Conservation (phyloP, 1,140 invertebrate genomes). For the Drosophila kikkawai region DNA sequence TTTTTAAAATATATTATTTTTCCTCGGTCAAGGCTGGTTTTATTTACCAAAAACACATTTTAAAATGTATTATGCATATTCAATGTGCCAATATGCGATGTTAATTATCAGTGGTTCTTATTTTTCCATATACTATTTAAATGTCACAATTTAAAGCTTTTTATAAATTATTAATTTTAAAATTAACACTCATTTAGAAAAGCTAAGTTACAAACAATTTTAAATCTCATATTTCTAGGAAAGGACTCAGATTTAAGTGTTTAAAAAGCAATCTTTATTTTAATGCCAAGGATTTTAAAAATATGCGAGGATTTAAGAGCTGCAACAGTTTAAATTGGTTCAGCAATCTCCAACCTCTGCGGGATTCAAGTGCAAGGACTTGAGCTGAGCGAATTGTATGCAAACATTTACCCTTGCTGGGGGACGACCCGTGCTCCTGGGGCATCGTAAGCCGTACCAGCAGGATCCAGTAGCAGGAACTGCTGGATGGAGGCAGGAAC, state of each 20-base stretch:
- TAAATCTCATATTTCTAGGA: background rate
- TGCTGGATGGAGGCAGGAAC: constrained; percentile 22
- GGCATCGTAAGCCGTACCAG: constrained; percentile 16
- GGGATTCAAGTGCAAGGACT: constrained; percentile 52
- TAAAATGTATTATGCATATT: background rate
- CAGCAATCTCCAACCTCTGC: constrained; percentile 9
- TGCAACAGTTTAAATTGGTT: constrained; percentile 15
- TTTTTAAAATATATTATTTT: background rate
- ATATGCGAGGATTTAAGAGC: background rate
- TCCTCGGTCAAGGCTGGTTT: constrained; percentile 2
- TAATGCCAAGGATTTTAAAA: background rate
- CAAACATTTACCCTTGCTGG: constrained; percentile 36
- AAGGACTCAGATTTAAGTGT: no score
- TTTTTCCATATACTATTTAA: background rate
- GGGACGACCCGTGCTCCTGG: background rate
- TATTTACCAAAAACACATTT: constrained; percentile 2
- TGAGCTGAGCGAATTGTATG: constrained; percentile 39
- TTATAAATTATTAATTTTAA: background rate
- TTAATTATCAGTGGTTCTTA: background rate
- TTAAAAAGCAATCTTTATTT: no score
- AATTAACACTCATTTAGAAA: background rate
- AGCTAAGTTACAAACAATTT: background rate
- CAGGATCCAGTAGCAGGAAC: constrained; percentile 27
- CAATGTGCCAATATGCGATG: background rate
- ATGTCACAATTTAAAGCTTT: background rate